phyloP scores from a whole-genome alignment of 1,140 invertebrate genomes.

The Catajapyx aquilonaris region DNA sequence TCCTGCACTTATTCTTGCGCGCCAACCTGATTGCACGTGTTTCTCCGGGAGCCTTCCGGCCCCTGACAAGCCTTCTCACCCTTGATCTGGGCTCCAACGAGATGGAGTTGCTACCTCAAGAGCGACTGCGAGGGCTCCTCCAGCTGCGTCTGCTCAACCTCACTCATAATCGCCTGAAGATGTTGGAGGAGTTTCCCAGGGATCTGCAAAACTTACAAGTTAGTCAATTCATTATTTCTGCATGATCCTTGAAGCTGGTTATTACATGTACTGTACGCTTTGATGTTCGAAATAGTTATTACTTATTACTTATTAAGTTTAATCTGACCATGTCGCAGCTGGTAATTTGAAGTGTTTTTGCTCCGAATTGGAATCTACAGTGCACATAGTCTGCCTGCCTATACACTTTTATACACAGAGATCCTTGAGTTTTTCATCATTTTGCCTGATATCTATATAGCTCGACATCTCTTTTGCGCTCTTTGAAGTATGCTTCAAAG shows the following conservation, averaged over 20 bases:
- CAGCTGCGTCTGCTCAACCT: conserved; percentile 52
- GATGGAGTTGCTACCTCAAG: conserved; percentile 61
- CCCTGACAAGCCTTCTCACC: conserved; percentile 46
- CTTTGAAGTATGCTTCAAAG: too few species aligned
- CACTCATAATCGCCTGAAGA: conserved; percentile 56
- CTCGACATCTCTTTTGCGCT: too few species aligned
- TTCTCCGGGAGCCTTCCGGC: conserved; percentile 63
- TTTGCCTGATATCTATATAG: too few species aligned
- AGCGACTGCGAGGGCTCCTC: conserved; percentile 55
- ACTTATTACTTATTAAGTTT: background rate
- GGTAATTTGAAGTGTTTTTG: too few species aligned
- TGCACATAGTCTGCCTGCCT: too few species aligned
- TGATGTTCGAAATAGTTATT: too few species aligned
- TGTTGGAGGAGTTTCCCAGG: conserved; percentile 58
- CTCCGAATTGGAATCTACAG: too few species aligned
- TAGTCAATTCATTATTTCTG: conserved; percentile 2
- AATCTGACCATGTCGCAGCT: background rate
- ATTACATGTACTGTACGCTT: background rate
- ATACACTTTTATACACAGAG: too few species aligned
- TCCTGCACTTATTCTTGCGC: conserved; percentile 48
- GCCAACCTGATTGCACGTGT: conserved; percentile 56
- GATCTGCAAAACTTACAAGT: conserved; percentile 43
- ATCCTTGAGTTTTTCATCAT: too few species aligned
- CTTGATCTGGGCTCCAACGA: conserved; percentile 67
- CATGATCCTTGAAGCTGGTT: background rate